Percentiles rank a stretch among this genome's conserved stretches.
Evolutionary conservation across 2,797 vertebrate genomes (phyloP).

Genomic region (Cynopterus sphinx): DNA sequence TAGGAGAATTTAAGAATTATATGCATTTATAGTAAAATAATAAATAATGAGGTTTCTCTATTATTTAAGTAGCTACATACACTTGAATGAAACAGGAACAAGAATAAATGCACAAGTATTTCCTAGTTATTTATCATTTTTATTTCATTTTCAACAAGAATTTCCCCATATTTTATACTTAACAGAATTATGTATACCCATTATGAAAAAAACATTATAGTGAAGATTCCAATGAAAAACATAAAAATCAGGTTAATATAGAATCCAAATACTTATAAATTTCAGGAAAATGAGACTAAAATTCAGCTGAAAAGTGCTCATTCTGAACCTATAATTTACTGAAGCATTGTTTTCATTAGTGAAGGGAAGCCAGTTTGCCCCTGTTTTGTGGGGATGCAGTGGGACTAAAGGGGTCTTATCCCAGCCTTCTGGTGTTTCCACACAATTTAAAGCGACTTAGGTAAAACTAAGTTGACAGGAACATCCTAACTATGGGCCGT

Average conservation of each 20-base stretch:
- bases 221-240: not conserved
- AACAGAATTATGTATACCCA: not conserved
- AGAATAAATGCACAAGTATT: not conserved
- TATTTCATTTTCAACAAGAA: not conserved
- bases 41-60: not conserved
- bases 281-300: not conserved
- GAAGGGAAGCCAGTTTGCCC: not conserved
- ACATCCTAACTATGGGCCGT: not conserved
- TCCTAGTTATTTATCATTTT: not conserved
- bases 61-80: not conserved
- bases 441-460: not conserved
- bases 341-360: not conserved
- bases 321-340: not conserved
- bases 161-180: not conserved
- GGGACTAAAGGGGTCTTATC: not conserved
- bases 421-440: not conserved
- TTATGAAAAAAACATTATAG: not conserved
- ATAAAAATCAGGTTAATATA: not conserved
- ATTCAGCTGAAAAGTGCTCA: not conserved
- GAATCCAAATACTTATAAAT: not conserved
- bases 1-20: not conserved
- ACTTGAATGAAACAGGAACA: not conserved
- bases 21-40: not conserved
- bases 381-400: accelerated
- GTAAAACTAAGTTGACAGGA: not conserved